phyloP scores from a whole-genome alignment of 1,140 invertebrate species.

The Spodoptera litura region DNA sequence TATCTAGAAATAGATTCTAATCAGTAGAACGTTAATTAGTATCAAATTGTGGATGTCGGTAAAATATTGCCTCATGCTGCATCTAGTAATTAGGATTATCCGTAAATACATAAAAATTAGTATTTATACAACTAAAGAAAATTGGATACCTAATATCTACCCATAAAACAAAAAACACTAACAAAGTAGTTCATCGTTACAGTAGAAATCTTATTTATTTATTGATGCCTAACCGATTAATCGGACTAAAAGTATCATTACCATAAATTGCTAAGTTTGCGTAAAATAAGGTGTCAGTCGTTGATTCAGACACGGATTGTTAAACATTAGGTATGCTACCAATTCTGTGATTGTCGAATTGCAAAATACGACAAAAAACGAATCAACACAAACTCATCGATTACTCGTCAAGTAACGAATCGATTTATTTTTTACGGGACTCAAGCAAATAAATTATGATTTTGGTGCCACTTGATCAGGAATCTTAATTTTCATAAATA shows the following conservation, averaged over 20 bases:
- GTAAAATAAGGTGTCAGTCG: constrained; percentile 3
- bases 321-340: constrained; percentile 22
- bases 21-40: too few relatives aligned
- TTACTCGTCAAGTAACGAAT: constrained; percentile 71
- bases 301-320: constrained; percentile 29
- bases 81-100: too few relatives aligned
- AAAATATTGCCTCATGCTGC: too few relatives aligned
- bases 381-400: constrained; percentile 54
- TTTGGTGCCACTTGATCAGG: constrained; percentile 10
- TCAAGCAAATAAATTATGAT: constrained; percentile 9
- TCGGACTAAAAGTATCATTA: constrained; percentile 2
- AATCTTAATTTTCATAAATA: neutral
- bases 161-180: too few relatives aligned
- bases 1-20: too few relatives aligned
- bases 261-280: constrained; percentile 18
- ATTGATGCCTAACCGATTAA: neutral
- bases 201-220: too few relatives aligned
- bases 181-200: too few relatives aligned
- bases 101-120: too few relatives aligned
- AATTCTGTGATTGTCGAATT: constrained; percentile 31
- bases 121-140: too few relatives aligned
- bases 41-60: too few relatives aligned
- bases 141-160: too few relatives aligned
- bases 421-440: constrained; percentile 72
- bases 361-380: constrained; percentile 8